Percentiles rank a stretch among this genome's conserved stretches.
Evolutionary conservation across 2,888 invertebrate genomes (phyloP).

Genomic region (Phyllotreta cruciferae): DNA sequence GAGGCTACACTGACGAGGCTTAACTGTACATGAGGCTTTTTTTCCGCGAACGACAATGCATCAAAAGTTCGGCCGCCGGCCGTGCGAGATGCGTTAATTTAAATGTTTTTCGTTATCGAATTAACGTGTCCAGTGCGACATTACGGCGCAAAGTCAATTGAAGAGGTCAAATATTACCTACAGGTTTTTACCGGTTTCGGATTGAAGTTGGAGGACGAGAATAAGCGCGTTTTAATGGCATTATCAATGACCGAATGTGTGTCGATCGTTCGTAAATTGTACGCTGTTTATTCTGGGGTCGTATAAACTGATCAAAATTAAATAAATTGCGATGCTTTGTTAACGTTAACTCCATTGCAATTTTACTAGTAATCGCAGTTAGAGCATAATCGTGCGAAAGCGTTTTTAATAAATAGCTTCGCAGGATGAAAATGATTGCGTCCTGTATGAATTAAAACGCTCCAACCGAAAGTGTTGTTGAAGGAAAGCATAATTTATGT

Average conservation of each 20-base stretch:
- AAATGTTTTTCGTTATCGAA: constrained; percentile 18
- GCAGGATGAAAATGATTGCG: too few relatives aligned
- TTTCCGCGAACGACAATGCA: constrained; percentile 2
- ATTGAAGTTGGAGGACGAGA: constrained; percentile 17
- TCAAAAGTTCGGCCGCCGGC: constrained; percentile 8
- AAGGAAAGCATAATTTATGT: too few relatives aligned
- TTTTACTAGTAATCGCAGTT: too few relatives aligned
- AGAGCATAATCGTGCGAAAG: too few relatives aligned
- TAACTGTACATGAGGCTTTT: constrained; percentile 18
- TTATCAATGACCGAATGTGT: constrained; percentile 15
- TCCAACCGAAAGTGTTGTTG: too few relatives aligned
- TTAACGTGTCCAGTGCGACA: constrained; percentile 10
- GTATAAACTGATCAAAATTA: not conserved
- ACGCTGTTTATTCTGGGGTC: not conserved
- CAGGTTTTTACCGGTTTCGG: constrained; percentile 18
- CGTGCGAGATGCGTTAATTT: constrained; percentile 12
- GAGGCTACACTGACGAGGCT: constrained; percentile 6
- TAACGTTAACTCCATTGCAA: too few relatives aligned
- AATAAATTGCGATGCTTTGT: too few relatives aligned
- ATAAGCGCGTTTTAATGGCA: constrained; percentile 18
- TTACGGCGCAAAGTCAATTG: constrained; percentile 19
- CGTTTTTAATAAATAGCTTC: too few relatives aligned
- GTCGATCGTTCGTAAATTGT: constrained; percentile 14
- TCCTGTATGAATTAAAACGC: too few relatives aligned
- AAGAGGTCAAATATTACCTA: constrained; percentile 19